Percentiles rank a stretch among this genome's conserved stretches.
These are phyloP conservation scores for Ophioninae sp. DNA, from an alignment of 2,888 invertebrate genomes.

Conservation along the genomic window DNA sequence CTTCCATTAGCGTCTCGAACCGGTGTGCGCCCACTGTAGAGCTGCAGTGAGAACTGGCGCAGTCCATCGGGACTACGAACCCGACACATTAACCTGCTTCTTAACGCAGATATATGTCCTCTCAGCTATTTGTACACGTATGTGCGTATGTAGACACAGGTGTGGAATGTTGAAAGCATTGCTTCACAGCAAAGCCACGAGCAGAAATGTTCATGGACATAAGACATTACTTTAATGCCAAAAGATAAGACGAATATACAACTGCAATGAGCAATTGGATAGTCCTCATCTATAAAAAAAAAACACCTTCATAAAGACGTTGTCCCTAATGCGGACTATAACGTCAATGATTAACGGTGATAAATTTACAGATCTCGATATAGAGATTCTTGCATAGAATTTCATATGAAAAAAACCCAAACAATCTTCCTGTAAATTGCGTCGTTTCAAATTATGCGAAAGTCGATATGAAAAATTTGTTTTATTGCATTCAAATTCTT, in stretches of 20 bases:
- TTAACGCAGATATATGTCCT: conserved; percentile 6
- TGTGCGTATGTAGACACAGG: not conserved
- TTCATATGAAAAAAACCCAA: not conserved
- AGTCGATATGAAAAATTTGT: no score
- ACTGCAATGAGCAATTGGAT: not conserved
- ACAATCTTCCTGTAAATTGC: not conserved
- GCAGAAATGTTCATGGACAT: not conserved
- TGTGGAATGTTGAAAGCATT: not conserved
- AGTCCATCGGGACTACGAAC: conserved; percentile 38
- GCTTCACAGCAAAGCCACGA: not conserved
- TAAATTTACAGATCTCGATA: not conserved
- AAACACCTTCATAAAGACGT: not conserved
- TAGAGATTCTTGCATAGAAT: not conserved
- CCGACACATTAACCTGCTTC: conserved; percentile 21
- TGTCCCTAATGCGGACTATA: not conserved
- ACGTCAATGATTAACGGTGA: not conserved
- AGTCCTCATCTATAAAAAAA: conserved; percentile 10
- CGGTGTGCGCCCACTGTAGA: conserved; percentile 33
- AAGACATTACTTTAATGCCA: not conserved
- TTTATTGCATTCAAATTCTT: no score
- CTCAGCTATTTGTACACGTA: not conserved
- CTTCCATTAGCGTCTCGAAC: conserved; percentile 53
- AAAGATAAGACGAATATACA: not conserved
- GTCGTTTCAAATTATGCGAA: no score
- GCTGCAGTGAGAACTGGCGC: conserved; percentile 37